Percentiles rank a stretch among this genome's conserved stretches.
Evolutionary conservation across 1,140 invertebrate genomes (phyloP).

Genomic region (Ruditapes philippinarum): DNA sequence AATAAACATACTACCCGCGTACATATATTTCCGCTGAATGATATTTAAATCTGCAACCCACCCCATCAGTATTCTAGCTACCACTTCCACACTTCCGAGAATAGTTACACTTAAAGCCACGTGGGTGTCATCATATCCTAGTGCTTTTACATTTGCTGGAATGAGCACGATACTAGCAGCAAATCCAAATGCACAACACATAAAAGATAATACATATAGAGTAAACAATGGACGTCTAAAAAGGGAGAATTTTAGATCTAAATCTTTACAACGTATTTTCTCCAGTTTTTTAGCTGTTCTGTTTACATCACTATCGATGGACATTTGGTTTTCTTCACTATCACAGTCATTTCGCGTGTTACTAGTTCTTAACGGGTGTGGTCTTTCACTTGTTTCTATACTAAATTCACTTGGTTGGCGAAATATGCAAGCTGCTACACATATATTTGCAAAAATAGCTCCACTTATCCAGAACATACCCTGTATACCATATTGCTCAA

Average conservation of each 20-base stretch:
- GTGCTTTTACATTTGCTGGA: slow-evolving; percentile 7
- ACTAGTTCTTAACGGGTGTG: background rate
- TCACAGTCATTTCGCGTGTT: too few relatives aligned
- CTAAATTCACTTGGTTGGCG: slow-evolving; percentile 25
- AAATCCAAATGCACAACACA: slow-evolving; percentile 39
- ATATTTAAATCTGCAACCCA: slow-evolving; percentile 30
- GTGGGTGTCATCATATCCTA: slow-evolving; percentile 30
- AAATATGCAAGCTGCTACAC: slow-evolving; percentile 50
- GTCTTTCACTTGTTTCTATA: background rate
- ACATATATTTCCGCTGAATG: slow-evolving; percentile 22
- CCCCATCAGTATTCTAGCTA: slow-evolving; percentile 30
- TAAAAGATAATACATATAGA: slow-evolving; percentile 20
- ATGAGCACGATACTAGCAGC: slow-evolving; percentile 21
- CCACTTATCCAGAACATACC: slow-evolving; percentile 34
- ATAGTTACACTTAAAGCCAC: background rate
- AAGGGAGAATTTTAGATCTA: background rate
- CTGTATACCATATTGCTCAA: slow-evolving; percentile 19
- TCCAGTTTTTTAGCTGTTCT: background rate
- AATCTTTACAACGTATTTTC: background rate
- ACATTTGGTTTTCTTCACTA: slow-evolving; percentile 7
- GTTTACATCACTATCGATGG: background rate
- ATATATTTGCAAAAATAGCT: background rate
- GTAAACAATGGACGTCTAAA: slow-evolving; percentile 19
- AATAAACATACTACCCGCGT: slow-evolving; percentile 40
- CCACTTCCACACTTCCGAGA: slow-evolving; percentile 13